Percentiles rank a stretch among this genome's conserved stretches.
phyloP scores from a whole-genome alignment of 1,140 invertebrate genomes.

The Bradynema listronoti region DNA sequence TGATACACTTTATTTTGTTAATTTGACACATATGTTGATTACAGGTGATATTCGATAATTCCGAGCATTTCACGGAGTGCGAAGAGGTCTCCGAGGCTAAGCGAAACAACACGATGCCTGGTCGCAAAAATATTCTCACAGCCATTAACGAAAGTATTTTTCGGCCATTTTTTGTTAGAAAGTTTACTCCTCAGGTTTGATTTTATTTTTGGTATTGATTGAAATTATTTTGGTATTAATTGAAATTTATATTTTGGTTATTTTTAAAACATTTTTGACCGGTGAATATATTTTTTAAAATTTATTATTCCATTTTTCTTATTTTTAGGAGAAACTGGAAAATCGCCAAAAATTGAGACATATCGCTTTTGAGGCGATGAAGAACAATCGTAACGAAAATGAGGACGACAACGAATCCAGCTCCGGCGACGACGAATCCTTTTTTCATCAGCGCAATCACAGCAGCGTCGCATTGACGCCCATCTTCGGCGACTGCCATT shows the following conservation, averaged over 20 bases:
- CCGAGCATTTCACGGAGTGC: constrained; percentile 35
- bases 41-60: constrained; percentile 37
- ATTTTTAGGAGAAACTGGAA: constrained; percentile 33
- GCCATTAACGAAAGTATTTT: constrained; percentile 36
- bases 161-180: constrained; percentile 38
- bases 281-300: too few species aligned
- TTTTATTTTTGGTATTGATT: constrained; percentile 12
- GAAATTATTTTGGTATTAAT: too few species aligned
- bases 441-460: constrained; percentile 5
- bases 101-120: constrained; percentile 21
- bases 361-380: constrained; percentile 38
- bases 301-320: too few species aligned
- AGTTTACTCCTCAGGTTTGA: constrained; percentile 36
- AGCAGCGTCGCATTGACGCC: too few species aligned
- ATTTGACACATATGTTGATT: too few species aligned
- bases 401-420: constrained; percentile 10
- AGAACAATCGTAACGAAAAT: constrained; percentile 10
- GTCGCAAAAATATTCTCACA: constrained; percentile 34
- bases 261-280: too few species aligned
- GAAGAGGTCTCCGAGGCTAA: constrained; percentile 23
- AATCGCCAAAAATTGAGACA: constrained; percentile 38
- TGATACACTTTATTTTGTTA: too few species aligned
- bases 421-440: constrained; percentile 16
- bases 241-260: too few species aligned
- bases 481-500: too few species aligned